Base-by-base conservation (phyloP, 1,140 invertebrate genomes). In the Parasteatoda tepidariorum region DNA sequence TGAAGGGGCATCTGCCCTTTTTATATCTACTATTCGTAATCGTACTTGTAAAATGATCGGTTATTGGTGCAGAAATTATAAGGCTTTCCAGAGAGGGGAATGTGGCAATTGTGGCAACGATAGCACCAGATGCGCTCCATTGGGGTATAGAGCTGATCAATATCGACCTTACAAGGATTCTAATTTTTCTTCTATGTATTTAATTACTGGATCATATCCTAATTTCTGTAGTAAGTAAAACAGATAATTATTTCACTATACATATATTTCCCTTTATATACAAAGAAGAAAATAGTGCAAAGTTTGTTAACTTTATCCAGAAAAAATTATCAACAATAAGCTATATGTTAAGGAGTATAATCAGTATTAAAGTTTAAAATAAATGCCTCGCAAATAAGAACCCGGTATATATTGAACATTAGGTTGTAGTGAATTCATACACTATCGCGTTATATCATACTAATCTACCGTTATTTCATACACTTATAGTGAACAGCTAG, bases 71-170 rank as follows among this genome's bases (percentile, higher is more conserved):
- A 33, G 81, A 13, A 76, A 54, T 22, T 86, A 84, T 31, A 67
- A 84, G 22, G 75, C 75, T 18, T 86, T 86, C 62, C 54, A 31
- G 22, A 81, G 66, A 38, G 86, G 86, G 18, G 75, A 62, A 22
- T 86, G 86, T 62, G 84, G 81, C 24, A 57, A 84, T 54, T 86
- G 86, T 31, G 84, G 81, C 11, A 15, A 30, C 9, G 75, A 86
- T 66, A 70, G 78, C 11, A 79, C 73, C 2, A 28, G 59, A 5
- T 84, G 84, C 55, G 73, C 84, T 5, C 48, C 62, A 3, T 7
- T 84, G 5, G 73, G 84, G 18, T 66, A 71, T 24, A 48, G 15
- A 18, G 75, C 67, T 26, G 84, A 84, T n/a, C 55, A 38, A 57
- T 83, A 83, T 18, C 28, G 22, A 13, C 81, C 81, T 3, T 83